phyloP scores from a whole-genome alignment of 2,888 invertebrate genomes.

The Plusia festucae region DNA sequence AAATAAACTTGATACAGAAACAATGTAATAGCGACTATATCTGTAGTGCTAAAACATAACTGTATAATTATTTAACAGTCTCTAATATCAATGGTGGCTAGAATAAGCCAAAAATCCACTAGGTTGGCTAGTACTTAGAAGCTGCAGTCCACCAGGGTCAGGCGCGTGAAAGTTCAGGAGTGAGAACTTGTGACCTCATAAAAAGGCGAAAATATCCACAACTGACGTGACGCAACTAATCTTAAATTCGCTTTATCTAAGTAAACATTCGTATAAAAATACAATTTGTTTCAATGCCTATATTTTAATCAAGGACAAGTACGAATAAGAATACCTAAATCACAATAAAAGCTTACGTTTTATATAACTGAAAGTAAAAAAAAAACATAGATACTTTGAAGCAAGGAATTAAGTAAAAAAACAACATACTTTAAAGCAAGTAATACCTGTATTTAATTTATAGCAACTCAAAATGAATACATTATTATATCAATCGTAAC shows the following conservation, averaged over 20 bases:
- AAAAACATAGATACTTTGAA: neutral
- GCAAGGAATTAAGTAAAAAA: too few species aligned
- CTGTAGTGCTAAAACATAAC: neutral
- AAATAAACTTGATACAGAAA: slow-evolving; percentile 23
- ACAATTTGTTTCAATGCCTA: neutral
- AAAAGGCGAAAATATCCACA: too few species aligned
- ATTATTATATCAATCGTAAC: neutral
- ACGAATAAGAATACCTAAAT: too few species aligned
- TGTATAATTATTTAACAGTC: neutral
- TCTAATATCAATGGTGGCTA: too few species aligned
- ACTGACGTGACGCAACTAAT: too few species aligned
- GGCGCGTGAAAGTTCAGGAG: too few species aligned
- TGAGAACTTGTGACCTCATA: too few species aligned
- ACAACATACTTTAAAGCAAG: neutral
- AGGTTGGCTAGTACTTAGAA: too few species aligned
- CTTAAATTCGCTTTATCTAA: too few species aligned
- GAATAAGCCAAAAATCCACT: too few species aligned
- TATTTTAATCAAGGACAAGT: neutral
- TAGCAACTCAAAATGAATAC: neutral
- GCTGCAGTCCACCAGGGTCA: too few species aligned
- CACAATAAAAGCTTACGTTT: neutral
- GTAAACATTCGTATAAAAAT: too few species aligned
- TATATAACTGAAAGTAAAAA: neutral
- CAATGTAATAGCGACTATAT: neutral
- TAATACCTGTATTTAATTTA: neutral